Conservation (phyloP, 2,888 invertebrate species). For the Apocheima hispidaria region DNA sequence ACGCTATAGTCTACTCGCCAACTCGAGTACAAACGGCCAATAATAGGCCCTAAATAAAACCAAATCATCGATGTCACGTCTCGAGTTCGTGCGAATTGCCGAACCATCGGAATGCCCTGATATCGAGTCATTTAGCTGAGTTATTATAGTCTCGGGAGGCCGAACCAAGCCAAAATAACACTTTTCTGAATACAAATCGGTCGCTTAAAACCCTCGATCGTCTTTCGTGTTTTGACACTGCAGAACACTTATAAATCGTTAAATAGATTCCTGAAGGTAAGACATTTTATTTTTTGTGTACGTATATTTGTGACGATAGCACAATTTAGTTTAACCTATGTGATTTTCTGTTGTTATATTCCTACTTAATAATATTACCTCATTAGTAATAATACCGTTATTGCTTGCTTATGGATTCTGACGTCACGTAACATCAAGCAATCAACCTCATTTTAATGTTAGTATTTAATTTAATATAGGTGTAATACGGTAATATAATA, state of each 20-base stretch:
- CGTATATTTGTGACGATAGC: not conserved
- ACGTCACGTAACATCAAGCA: too few relatives aligned
- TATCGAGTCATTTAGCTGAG: conserved; percentile 56
- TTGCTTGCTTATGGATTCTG: too few relatives aligned
- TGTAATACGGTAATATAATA: not conserved
- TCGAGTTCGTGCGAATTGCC: conserved; percentile 39
- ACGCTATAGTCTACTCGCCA: too few relatives aligned
- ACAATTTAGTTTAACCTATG: not conserved
- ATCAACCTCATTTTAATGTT: too few relatives aligned
- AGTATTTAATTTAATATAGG: not conserved
- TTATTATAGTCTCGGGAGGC: conserved; percentile 59
- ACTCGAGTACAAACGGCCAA: too few relatives aligned
- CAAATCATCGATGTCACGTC: conserved; percentile 31
- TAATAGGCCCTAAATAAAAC: not conserved
- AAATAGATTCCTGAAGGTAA: conserved; percentile 1
- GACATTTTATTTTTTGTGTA: not conserved
- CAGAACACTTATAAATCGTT: conserved; percentile 19
- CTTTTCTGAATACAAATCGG: conserved; percentile 66
- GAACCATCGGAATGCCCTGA: conserved; percentile 34
- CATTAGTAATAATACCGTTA: too few relatives aligned
- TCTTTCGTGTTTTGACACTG: conserved; percentile 46
- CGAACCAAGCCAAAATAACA: conserved; percentile 58
- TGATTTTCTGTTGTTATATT: too few relatives aligned
- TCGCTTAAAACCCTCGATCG: conserved; percentile 52
- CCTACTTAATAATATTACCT: too few relatives aligned